Base-by-base conservation (phyloP, 1,140 invertebrate genomes). In the Melanaphis sacchari region DNA sequence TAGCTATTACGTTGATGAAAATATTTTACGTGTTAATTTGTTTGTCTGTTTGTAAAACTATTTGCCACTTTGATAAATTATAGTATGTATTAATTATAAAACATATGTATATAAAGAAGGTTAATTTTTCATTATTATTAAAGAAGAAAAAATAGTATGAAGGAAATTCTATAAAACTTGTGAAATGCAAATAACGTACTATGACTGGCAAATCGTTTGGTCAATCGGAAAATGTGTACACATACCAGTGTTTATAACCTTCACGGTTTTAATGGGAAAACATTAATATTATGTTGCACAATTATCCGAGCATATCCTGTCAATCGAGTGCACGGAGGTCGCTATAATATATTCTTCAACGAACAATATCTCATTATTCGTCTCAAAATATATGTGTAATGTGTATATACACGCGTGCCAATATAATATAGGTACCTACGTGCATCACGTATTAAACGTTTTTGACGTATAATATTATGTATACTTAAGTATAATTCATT, bases 221-320 rank as follows among this genome's bases (percentile, higher is more conserved):
- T 90, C 88, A 90, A 21, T 59, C 38, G 88, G 88, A 90, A 90
- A 90, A 90, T 90, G 36, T 90, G 38, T 90, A 90, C n/a, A 90
- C 88, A 90, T 90, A 40, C 24, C 36, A 38, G 8, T 21, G 88
- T 90, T 90, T 90, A 40, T n/a, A 90, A 90, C 88, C 88, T 90
- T 90, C 88, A 54, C 52, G 88, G 88, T 90, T 40, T 59, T 40
- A 54, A 59, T 41, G 52, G 52, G 38, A 40, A 90, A 90, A 59
- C 22, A 59, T 59, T 90, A 59, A 59, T 90, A 46, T 43, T 26
- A 59, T 40, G 52, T 90, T 90, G 36, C 88, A 90, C 52, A 90
- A 90, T 90, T 90, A 90, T 40, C 88, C 36, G 49, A 88, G 88
- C 88, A 90, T 90, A 31, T 40, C 49, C 36, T 54, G 88, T 90